Percentiles rank a stretch among this genome's conserved stretches.
Evolutionary conservation across 2,888 invertebrate genomes (phyloP).

Genomic region (Polymixis flavicincta): DNA sequence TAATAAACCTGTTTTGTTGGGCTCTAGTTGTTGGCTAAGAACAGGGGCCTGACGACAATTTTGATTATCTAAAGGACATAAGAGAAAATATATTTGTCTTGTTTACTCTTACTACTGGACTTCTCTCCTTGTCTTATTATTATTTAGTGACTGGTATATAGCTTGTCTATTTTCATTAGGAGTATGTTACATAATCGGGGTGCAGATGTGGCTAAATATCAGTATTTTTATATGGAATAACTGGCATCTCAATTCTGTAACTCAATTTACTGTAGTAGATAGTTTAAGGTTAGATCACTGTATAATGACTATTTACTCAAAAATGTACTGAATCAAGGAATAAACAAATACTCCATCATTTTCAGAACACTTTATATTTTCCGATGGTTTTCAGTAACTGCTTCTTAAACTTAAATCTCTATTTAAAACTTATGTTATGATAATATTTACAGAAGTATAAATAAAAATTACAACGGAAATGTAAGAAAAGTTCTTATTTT

Average conservation of each 20-base stretch:
- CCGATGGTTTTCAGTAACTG: constrained; percentile 1
- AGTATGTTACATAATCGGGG: not conserved
- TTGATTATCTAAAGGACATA: too few relatives aligned
- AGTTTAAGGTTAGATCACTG: not conserved
- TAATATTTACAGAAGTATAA: constrained; percentile 57
- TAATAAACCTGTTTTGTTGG: not conserved
- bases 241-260: constrained; percentile 26
- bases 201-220: not conserved
- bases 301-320: constrained; percentile 6
- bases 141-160: not conserved
- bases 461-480: constrained; percentile 55
- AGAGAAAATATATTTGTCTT: not conserved
- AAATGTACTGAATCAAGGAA: not conserved
- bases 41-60: not conserved
- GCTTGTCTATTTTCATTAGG: not conserved
- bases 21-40: not conserved
- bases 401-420: constrained; percentile 17
- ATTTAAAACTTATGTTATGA: constrained; percentile 51
- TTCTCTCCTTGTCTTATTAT: not conserved
- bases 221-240: constrained; percentile 21
- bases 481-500: constrained; percentile 15
- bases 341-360: constrained; percentile 11
- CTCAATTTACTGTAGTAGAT: not conserved
- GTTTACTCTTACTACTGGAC: not conserved
- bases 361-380: constrained; percentile 37